Evolutionary conservation across 2,888 invertebrate species (phyloP).

Genomic region (Drosophila sordidapex): DNA sequence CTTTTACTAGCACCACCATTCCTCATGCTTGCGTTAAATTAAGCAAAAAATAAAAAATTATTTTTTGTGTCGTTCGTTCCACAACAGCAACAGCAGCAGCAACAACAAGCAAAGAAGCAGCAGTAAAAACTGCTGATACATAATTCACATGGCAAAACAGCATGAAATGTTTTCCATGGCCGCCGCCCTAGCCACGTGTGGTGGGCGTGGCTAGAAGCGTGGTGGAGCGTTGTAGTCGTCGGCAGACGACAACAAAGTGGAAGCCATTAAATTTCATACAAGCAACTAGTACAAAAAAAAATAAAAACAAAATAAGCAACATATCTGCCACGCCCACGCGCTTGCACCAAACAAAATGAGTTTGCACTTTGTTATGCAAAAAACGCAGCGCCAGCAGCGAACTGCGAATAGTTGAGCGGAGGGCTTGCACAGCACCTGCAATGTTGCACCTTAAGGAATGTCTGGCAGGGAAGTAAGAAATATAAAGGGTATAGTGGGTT

Average conservation of each 20-base stretch:
- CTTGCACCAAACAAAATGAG: conserved; percentile 74
- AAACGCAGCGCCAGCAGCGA: conserved; percentile 43
- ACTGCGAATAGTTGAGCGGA: not conserved
- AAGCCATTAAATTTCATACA: conserved; percentile 81
- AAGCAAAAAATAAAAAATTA: conserved; percentile 51
- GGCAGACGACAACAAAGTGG: conserved; percentile 76
- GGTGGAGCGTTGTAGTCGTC: conserved; percentile 40
- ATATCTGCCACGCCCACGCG: conserved; percentile 77
- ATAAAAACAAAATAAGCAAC: conserved; percentile 33
- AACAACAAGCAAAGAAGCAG: conserved; percentile 12
- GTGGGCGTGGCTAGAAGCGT: conserved; percentile 44
- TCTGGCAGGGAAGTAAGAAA: conserved; percentile 35
- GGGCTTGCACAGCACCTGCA: conserved; percentile 48
- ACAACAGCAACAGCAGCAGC: conserved; percentile 8
- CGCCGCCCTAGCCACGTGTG: conserved; percentile 30
- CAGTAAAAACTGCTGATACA: conserved; percentile 56
- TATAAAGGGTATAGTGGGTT: not conserved
- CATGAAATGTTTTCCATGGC: conserved; percentile 72
- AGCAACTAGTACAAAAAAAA: conserved; percentile 66
- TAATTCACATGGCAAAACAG: conserved; percentile 79
- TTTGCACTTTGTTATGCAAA: conserved; percentile 81
- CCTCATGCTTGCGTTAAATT: conserved; percentile 68
- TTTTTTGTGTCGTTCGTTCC: conserved; percentile 42
- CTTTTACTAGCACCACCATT: conserved; percentile 37
- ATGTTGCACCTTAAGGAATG: conserved; percentile 77